Evolutionary conservation across 2,888 invertebrate genomes (phyloP).

Genomic region (Bellardia bayeri): DNA sequence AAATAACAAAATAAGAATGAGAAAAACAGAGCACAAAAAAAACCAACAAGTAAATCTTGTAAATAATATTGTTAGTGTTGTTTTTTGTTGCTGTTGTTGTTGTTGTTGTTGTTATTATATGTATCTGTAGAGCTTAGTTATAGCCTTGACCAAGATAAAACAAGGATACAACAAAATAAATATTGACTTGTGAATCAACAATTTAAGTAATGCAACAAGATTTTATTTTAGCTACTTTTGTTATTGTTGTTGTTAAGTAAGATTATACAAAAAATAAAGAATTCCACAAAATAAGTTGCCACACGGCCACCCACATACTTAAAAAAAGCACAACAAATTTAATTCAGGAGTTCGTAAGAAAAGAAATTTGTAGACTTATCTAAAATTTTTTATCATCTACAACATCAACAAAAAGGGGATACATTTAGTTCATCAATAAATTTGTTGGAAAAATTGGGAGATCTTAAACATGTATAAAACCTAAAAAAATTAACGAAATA

Average conservation of each 20-base stretch:
- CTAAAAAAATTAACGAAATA: background rate
- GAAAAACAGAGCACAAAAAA: background rate
- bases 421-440: background rate
- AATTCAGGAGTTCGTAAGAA: background rate
- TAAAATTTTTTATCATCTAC: too few relatives aligned
- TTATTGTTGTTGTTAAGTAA: conserved; percentile 5
- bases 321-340: background rate
- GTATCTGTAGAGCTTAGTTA: conserved; percentile 32
- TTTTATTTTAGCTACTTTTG: conserved; percentile 37
- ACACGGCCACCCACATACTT: background rate
- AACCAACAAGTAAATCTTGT: conserved; percentile 41
- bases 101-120: conserved; percentile 13
- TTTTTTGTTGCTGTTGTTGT: conserved; percentile 10
- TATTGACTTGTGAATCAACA: conserved; percentile 71
- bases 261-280: conserved; percentile 24
- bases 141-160: conserved; percentile 63
- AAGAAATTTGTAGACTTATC: conserved; percentile 13
- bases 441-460: background rate
- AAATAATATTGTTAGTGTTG: conserved; percentile 9
- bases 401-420: background rate
- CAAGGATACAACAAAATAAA: conserved; percentile 53
- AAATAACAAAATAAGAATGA: conserved; percentile 25
- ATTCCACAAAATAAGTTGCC: background rate
- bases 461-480: too few relatives aligned
- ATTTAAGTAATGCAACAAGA: conserved; percentile 67